These are phyloP conservation scores for Myotis davidii DNA, from an alignment of 2,113 vertebrate species.

Conservation along the genomic window DNA sequence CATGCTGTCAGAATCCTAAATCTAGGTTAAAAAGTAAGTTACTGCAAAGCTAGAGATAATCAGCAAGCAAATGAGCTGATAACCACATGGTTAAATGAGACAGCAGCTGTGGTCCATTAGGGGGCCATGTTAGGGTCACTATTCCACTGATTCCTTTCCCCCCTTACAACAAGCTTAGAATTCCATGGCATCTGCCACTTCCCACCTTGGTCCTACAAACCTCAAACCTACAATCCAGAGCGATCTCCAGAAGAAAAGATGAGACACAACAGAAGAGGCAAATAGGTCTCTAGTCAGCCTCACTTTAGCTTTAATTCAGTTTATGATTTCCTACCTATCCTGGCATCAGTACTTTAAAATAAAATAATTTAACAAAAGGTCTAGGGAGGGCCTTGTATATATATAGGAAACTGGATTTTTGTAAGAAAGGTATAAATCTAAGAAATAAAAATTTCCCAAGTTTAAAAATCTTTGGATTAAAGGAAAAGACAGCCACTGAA, in stretches of 20 bases:
- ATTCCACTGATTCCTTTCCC: too few relatives aligned
- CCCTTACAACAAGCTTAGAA: neutral
- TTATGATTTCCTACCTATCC: neutral
- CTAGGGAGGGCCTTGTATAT: neutral
- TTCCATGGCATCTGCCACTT: neutral
- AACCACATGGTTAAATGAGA: neutral
- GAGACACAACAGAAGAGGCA: neutral
- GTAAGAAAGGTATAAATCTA: neutral
- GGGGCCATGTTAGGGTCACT: neutral
- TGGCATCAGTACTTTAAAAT: neutral
- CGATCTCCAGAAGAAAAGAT: neutral
- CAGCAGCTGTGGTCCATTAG: neutral
- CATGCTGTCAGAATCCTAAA: neutral
- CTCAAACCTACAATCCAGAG: neutral
- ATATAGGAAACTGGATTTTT: neutral
- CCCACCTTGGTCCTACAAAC: neutral
- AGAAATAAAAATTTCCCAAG: constrained; percentile 4
- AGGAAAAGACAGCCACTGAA: neutral
- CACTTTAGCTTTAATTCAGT: neutral
- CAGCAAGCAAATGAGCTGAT: neutral
- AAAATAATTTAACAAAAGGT: neutral
- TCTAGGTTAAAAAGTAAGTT: neutral
- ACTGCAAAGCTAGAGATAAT: neutral
- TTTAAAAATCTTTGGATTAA: constrained; percentile 31
- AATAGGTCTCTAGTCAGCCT: neutral